Base-by-base conservation (phyloP, 2,113 vertebrate species). In the Trogon melanurus region DNA sequence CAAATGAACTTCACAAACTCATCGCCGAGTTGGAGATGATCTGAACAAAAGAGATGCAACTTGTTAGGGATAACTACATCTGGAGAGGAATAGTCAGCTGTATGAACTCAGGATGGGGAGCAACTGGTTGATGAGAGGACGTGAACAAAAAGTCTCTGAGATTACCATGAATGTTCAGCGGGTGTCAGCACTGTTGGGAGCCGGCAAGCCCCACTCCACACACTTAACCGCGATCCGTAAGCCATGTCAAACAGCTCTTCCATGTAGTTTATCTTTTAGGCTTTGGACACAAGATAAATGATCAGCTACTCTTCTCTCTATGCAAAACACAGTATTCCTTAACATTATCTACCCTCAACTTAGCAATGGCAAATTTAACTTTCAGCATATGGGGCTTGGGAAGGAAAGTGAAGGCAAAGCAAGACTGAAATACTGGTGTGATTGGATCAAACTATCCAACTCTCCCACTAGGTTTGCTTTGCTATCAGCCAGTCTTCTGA, bases 281-380 rank as follows among this genome's bases (percentile, higher is more conserved):
- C 65, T 91, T 83, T 75, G 81, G 58, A 69, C 27, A 72, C 48
- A 17, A 60, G 53, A 34, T 48, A 80, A 47, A 47, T 56, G n/a
- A 26, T 88, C 82, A 93, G 80, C 38, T 69, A 88, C 16, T 53
- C 70, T 0, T 82, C 57, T 85, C 62, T 66, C 53, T 72, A 7
- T 66, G 45, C 19, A 53, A 93, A 87, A 51, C 61, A 60, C 20
- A 16, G 9, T 60, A 51, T 75, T 88, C 26, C 53, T 45, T 87
- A 21, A 48, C 72, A 64, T 16, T 3, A 34, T 56, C 75, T 79
- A 25, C 53, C 79, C 45, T 70, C 48, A 79, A 27, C 6, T 89
- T 76, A 69, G 32, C 66, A 30, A 11, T 23, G 54, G 71, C 45
- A 82, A 75, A 93, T 89, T 89, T 93, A 93, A 51, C 61, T 74